A percentile compares a stretch with the other conserved stretches of the same genome.
Evolutionary conservation across 1,140 invertebrate species (phyloP).

Genomic region (Melanaphis sacchari): DNA sequence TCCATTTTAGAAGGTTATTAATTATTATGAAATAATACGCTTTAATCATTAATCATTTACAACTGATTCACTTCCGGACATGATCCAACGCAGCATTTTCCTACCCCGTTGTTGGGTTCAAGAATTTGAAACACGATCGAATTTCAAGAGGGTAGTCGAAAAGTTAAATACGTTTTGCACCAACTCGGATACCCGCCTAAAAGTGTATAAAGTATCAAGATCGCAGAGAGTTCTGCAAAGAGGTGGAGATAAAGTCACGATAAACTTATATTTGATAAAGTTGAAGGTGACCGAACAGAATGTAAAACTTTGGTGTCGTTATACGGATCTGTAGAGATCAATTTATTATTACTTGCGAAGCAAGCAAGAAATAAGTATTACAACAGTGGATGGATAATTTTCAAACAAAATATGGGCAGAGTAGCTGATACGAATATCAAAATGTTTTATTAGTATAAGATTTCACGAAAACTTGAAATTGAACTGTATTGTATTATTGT

Average conservation of each 20-base stretch:
- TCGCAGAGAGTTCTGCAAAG: background rate
- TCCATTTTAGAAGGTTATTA: no score
- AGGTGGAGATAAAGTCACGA: no score
- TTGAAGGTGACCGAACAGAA: background rate
- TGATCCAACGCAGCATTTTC: no score
- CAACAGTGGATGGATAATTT: background rate
- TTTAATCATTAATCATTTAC: no score
- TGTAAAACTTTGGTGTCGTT: conserved; percentile 25
- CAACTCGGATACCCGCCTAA: background rate
- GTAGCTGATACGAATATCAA: background rate
- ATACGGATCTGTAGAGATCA: background rate
- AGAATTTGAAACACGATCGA: background rate
- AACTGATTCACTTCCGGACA: no score
- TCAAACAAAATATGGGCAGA: background rate
- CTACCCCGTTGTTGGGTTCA: background rate
- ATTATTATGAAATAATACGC: no score
- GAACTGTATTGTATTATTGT: background rate
- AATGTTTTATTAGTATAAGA: background rate
- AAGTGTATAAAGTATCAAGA: background rate
- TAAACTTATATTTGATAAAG: conserved; percentile 39
- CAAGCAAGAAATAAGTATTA: background rate
- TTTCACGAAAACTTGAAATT: background rate
- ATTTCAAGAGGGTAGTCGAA: background rate
- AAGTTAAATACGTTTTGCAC: background rate
- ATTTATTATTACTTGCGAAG: conserved; percentile 11